Evolutionary conservation across 1,140 invertebrate species (phyloP).

Genomic region (Chionoecetes opilio): DNA sequence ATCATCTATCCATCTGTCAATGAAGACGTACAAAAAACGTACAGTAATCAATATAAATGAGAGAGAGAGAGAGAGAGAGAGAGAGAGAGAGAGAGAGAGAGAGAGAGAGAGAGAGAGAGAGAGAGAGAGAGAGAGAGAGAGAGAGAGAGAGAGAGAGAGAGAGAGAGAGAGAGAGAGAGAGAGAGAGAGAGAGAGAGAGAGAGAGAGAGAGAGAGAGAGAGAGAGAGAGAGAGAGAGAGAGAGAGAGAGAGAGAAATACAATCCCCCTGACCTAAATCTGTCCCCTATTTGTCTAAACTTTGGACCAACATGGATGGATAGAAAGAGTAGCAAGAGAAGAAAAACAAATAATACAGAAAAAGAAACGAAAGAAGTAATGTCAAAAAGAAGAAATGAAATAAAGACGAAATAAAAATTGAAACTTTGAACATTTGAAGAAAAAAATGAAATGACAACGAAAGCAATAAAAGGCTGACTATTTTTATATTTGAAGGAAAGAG

Average conservation of each 20-base stretch:
- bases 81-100: conserved; percentile 42
- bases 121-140: conserved; percentile 7
- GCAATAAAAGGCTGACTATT: no score
- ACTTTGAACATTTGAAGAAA: background rate
- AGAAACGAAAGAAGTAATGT: background rate
- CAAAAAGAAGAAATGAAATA: background rate
- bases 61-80: background rate
- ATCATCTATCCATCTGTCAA: no score
- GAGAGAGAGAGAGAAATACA: conserved; percentile 18
- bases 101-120: conserved; percentile 48
- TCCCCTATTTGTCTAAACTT: conserved; percentile 9
- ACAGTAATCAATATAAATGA: no score
- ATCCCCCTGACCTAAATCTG: background rate
- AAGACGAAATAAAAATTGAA: background rate
- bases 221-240: background rate
- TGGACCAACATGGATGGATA: background rate
- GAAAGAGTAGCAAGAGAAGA: background rate
- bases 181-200: conserved; percentile 40
- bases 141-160: conserved; percentile 24
- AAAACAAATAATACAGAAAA: background rate
- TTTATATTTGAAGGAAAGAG: no score
- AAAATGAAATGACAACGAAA: no score
- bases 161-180: conserved; percentile 50
- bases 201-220: background rate
- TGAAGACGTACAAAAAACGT: no score